These are phyloP conservation scores for Puntigrus tetrazona DNA, from an alignment of 2,113 vertebrate species.

Conservation along the genomic window DNA sequence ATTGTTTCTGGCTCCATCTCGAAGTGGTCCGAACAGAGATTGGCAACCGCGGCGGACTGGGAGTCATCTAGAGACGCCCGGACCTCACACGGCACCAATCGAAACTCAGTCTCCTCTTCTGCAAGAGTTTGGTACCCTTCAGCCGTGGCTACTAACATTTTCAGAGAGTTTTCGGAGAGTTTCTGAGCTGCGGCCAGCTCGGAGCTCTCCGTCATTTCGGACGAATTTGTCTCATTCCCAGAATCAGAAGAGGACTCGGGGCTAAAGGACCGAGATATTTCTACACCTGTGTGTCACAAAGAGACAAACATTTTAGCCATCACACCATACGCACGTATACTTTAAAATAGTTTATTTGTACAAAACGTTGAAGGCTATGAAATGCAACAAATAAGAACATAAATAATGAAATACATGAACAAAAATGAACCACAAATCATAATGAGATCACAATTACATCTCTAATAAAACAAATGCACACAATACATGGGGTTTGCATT, in stretches of 20 bases:
- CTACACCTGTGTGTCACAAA: constrained; percentile 94
- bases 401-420: constrained; percentile 57
- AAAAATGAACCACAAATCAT: constrained; percentile 52
- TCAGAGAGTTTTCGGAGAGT: constrained; percentile 86
- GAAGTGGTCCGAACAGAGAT: constrained; percentile 89
- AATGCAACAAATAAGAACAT: constrained; percentile 56
- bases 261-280: constrained; percentile 96
- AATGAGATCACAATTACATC: constrained; percentile 40
- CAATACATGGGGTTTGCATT: constrained; percentile 75
- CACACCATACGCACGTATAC: constrained; percentile 65
- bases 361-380: constrained; percentile 64
- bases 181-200: constrained; percentile 92
- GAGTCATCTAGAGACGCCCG: constrained; percentile 74
- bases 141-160: constrained; percentile 83
- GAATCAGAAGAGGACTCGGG: constrained; percentile 98
- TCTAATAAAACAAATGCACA: constrained; percentile 67
- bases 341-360: constrained; percentile 68
- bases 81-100: constrained; percentile 69
- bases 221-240: constrained; percentile 98
- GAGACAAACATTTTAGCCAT: constrained; percentile 83
- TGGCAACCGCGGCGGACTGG: constrained; percentile 86
- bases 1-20: constrained; percentile 99
- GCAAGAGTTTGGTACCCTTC: constrained; percentile 85
- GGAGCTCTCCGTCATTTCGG: constrained; percentile 98
- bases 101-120: constrained; percentile 87